Conservation (phyloP, 2,888 invertebrate species). For the Torymus aiolomorphi region DNA sequence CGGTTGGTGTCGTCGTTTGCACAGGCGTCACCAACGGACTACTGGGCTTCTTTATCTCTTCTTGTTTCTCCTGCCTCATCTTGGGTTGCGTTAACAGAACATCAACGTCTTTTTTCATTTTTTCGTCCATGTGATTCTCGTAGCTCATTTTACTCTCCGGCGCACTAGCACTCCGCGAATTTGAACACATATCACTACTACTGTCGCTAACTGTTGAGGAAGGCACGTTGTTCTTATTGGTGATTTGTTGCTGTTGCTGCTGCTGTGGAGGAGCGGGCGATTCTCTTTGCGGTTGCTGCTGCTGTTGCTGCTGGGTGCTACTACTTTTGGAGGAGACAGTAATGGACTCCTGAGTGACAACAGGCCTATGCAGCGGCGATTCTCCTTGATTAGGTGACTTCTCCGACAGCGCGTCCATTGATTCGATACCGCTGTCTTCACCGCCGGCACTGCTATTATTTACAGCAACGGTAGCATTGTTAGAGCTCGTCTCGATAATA, state of each 20-base stretch:
- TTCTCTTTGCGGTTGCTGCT: constrained; percentile 49
- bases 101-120: constrained; percentile 56
- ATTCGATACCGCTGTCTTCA: constrained; percentile 94
- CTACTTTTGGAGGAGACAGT: constrained; percentile 25
- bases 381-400: constrained; percentile 93
- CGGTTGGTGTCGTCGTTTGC: constrained; percentile 4
- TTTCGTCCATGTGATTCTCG: constrained; percentile 47
- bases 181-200: constrained; percentile 75
- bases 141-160: constrained; percentile 21
- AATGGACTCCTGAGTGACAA: constrained; percentile 62
- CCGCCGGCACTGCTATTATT: constrained; percentile 78
- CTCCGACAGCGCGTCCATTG: constrained; percentile 95
- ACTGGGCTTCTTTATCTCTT: neutral
- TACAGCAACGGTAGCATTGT: neutral
- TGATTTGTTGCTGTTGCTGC: constrained; percentile 75
- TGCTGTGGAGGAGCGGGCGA: constrained; percentile 44
- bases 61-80: constrained; percentile 23
- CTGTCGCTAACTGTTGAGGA: constrained; percentile 71
- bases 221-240: constrained; percentile 74
- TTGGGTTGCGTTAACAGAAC: constrained; percentile 8
- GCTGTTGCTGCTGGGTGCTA: constrained; percentile 7
- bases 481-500: neutral
- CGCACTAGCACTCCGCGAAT: constrained; percentile 58
- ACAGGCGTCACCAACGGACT: too few relatives aligned
- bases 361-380: constrained; percentile 79